Percentiles rank a stretch among this genome's conserved stretches.
Evolutionary conservation across 2,113 vertebrate genomes (phyloP).

Genomic region (Strigops habroptila): DNA sequence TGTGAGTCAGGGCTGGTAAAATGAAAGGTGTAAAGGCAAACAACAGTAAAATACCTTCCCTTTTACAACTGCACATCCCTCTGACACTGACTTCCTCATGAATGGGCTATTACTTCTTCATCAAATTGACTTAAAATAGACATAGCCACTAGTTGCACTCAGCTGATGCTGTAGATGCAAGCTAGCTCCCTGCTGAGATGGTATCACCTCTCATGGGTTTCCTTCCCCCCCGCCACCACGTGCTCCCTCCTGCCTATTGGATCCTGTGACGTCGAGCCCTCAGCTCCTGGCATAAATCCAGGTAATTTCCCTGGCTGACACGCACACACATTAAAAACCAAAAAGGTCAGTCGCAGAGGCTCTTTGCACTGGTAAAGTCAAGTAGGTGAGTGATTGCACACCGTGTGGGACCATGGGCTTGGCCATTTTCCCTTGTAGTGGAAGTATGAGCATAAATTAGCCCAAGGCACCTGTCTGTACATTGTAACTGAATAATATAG

Average conservation of each 20-base stretch:
- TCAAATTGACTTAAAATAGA: not conserved
- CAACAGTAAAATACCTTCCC: not conserved
- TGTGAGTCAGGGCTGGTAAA: not conserved
- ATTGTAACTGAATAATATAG: not conserved
- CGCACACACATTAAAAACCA: too few relatives aligned
- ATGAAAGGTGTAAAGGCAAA: not conserved
- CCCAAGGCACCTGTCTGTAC: not conserved
- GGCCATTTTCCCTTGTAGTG: not conserved
- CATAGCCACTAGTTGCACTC: not conserved
- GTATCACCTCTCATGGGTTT: not conserved
- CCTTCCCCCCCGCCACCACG: not conserved
- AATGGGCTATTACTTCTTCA: not conserved
- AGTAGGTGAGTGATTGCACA: not conserved
- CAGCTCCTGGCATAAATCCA: conserved; percentile 8
- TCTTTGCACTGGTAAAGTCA: not conserved
- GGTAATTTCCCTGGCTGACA: conserved; percentile 9
- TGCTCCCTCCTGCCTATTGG: not conserved
- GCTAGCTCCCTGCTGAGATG: not conserved
- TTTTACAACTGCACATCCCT: not conserved
- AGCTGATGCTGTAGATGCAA: not conserved
- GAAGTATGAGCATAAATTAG: rapidly evolving
- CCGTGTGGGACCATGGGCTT: not conserved
- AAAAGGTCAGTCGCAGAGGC: not conserved
- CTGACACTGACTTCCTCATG: not conserved
- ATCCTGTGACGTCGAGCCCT: not conserved